Conservation (phyloP, 2,888 invertebrate species). For the Acleris laterana region DNA sequence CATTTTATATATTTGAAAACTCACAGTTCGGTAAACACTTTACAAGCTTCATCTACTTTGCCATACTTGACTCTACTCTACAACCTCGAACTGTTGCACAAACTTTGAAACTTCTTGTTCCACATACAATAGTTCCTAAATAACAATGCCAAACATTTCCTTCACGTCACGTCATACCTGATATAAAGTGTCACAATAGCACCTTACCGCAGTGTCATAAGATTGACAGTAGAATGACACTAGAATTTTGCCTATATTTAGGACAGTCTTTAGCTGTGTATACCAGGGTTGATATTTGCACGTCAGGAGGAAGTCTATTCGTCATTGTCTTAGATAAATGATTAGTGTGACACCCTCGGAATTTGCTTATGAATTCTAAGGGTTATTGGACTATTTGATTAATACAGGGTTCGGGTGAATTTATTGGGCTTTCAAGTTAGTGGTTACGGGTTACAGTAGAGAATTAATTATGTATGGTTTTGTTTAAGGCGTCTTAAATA, state of each 20-base stretch:
- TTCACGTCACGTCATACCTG: slow-evolving; percentile 11
- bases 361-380: slow-evolving; percentile 36
- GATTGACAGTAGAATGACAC: no score
- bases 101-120: slow-evolving; percentile 12
- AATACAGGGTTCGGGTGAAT: slow-evolving; percentile 23
- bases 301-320: slow-evolving; percentile 20
- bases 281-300: slow-evolving; percentile 2
- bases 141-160: slow-evolving; percentile 24
- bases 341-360: slow-evolving; percentile 30
- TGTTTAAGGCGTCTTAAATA: no score
- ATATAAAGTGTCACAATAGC: neutral
- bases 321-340: slow-evolving; percentile 29
- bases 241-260: no score
- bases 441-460: neutral
- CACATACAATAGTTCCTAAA: slow-evolving; percentile 18
- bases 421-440: slow-evolving; percentile 15
- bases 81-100: neutral
- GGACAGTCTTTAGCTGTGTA: no score
- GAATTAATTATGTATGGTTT: neutral
- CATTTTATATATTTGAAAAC: no score
- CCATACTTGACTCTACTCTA: no score
- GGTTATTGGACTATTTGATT: slow-evolving; percentile 35
- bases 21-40: no score
- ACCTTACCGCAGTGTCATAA: no score
- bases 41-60: no score